Evolutionary conservation across 2,113 vertebrate species (phyloP), one percentile per base, ranked within the genome.

Genomic region (Lophura nycthemera): DNA sequence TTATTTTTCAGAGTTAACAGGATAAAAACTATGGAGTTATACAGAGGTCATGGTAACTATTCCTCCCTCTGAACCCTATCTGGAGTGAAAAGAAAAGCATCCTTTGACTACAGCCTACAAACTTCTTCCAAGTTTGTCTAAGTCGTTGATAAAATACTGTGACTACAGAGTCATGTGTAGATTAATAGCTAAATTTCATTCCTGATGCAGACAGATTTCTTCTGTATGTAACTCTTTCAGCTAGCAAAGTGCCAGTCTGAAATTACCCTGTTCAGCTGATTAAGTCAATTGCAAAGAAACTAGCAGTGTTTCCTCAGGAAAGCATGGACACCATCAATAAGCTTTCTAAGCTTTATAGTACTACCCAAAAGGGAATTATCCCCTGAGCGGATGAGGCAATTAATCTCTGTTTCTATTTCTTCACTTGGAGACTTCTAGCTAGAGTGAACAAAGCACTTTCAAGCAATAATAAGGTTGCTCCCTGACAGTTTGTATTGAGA

Each of bases 381-480:
- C 48, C 56, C 59, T 4, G 3, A 88, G 77, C 0, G 1, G 83
- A 65, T 83, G 52, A 91, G 69, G 38, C 34, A 60, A 77, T 93
- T 96, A 94, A 93, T 86, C 71, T 93, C 29, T 32, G 42, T 77
- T 88, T 93, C 63, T 57, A 42, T 82, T 52, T 60, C 19, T 76
- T 93, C n/a, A 32, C 43, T 73, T n/a, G 60, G 36, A 88, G 61
- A 75, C 60, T 90, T 92, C 67, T 90, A 34, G 54, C 47, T 87
- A 34, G 24, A 76, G 52, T 71, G 82, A 85, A 80, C 60, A 93
- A 91, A 93, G 34, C 38, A 75, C 56, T 91, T 87, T 89, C 70
- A 94, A 93, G 72, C 45, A 88, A 71, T 86, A 93, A 92, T 81
- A 88, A 87, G 50, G 48, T 50, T 88, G 9, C 54, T 90, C 64